Evolutionary conservation across 2,888 invertebrate genomes (phyloP).

Genomic region (Phengaris alcon): DNA sequence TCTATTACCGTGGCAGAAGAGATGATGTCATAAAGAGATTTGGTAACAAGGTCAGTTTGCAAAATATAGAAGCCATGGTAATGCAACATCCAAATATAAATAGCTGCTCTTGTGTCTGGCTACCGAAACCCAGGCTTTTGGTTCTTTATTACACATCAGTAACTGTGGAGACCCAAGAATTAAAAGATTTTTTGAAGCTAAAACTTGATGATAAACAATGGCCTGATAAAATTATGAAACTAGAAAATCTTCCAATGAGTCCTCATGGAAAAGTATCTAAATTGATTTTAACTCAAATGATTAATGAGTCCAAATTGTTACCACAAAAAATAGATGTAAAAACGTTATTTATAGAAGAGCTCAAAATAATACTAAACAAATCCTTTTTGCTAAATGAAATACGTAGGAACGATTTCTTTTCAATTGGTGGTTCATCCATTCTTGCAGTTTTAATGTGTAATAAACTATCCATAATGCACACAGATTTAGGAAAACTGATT

Average conservation of each 20-base stretch:
- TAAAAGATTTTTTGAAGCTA: slow-evolving; percentile 63
- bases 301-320: slow-evolving; percentile 47
- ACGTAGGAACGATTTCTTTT: slow-evolving; percentile 73
- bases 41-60: slow-evolving; percentile 84
- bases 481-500: slow-evolving; percentile 70
- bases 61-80: slow-evolving; percentile 73
- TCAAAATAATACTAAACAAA: slow-evolving; percentile 47
- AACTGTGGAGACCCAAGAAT: slow-evolving; percentile 54
- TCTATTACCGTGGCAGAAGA: slow-evolving; percentile 83
- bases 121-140: slow-evolving; percentile 66
- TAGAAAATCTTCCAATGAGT: slow-evolving; percentile 81
- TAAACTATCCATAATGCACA: slow-evolving; percentile 69
- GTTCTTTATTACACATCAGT: slow-evolving; percentile 74
- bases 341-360: slow-evolving; percentile 53
- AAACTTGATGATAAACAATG: slow-evolving; percentile 73
- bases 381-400: slow-evolving; percentile 57
- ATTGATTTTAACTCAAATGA: slow-evolving; percentile 62
- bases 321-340: slow-evolving; percentile 48
- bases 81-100: slow-evolving; percentile 68
- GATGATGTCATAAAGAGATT: slow-evolving; percentile 87
- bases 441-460: slow-evolving; percentile 82
- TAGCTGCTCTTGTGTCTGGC: slow-evolving; percentile 78
- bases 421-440: slow-evolving; percentile 86
- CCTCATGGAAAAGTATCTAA: slow-evolving; percentile 85
- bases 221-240: slow-evolving; percentile 82